Evolutionary conservation across 2,113 vertebrate species (phyloP).

Genomic region (Peucedramus taeniatus): DNA sequence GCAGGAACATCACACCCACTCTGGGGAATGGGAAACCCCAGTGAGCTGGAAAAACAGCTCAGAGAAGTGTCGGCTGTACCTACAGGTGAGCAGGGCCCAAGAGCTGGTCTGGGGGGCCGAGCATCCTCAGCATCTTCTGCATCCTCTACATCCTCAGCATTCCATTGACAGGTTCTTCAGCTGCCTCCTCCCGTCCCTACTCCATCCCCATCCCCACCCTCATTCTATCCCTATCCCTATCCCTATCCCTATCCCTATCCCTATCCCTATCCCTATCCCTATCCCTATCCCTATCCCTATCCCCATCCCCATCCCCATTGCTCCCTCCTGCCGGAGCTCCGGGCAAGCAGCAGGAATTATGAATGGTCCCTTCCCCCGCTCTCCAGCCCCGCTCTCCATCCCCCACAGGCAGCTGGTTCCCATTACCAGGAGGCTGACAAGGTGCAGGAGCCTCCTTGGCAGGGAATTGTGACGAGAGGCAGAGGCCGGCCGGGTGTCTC

Average conservation of each 20-base stretch:
- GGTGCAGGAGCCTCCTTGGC: conserved; percentile 72
- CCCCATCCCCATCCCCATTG: neutral
- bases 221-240: too few species aligned
- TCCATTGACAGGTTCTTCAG: neutral
- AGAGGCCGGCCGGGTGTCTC: conserved; percentile 68
- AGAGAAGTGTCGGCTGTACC: rapidly evolving
- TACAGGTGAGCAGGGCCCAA: neutral
- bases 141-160: neutral
- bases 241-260: too few species aligned
- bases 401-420: conserved; percentile 67
- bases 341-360: neutral
- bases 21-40: rapidly evolving
- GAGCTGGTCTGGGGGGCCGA: rapidly evolving
- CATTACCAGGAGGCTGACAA: conserved; percentile 68
- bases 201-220: too few species aligned
- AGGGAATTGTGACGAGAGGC: conserved; percentile 73
- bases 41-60: rapidly evolving
- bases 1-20: neutral
- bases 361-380: neutral
- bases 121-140: neutral
- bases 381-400: neutral
- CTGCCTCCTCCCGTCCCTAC: neutral
- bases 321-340: neutral
- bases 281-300: too few species aligned
- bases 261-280: too few species aligned